A percentile compares a stretch with the other conserved stretches of the same genome.
phyloP scores from a whole-genome alignment of 2,797 vertebrate genomes.

The Sebastolobus alascanus region DNA sequence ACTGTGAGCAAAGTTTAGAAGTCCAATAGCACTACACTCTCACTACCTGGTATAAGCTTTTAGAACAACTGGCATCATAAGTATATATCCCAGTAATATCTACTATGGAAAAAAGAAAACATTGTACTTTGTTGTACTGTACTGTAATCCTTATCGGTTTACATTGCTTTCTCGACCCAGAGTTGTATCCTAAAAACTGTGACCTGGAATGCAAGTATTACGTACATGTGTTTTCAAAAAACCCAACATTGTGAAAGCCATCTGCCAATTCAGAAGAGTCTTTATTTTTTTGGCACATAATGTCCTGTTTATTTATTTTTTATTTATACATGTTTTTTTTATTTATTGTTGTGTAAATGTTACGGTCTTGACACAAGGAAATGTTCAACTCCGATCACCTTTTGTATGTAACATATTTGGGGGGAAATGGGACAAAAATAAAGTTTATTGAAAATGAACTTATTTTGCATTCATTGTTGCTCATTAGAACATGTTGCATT shows the following conservation, averaged over 20 bases:
- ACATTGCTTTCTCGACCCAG: constrained; percentile 80
- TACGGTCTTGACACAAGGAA: constrained; percentile 81
- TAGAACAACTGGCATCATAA: constrained; percentile 80
- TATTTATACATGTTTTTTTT: constrained; percentile 86
- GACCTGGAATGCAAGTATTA: constrained; percentile 86
- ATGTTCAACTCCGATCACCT: constrained; percentile 84
- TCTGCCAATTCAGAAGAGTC: constrained; percentile 82
- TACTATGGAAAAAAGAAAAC: constrained; percentile 71
- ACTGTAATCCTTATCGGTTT: constrained; percentile 84
- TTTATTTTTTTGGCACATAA: constrained; percentile 85
- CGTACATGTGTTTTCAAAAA: constrained; percentile 78
- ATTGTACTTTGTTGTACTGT: constrained; percentile 79
- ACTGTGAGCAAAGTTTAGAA: constrained; percentile 71
- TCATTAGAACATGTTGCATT: background rate
- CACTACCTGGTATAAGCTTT: constrained; percentile 87
- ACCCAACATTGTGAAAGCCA: constrained; percentile 84
- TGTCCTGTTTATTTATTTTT: constrained; percentile 87
- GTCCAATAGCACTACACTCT: constrained; percentile 81
- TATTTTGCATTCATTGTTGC: background rate
- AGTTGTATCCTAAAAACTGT: constrained; percentile 88
- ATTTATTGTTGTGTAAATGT: constrained; percentile 88
- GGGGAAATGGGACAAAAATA: constrained; percentile 81
- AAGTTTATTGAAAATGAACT: constrained; percentile 83
- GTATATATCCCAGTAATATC: constrained; percentile 81
- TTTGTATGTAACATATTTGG: constrained; percentile 84